A percentile compares a stretch with the other conserved stretches of the same genome.
Evolutionary conservation across 35 echinoderm and acorn worm species (phyloP).

Genomic region (Amphiura filiformis): DNA sequence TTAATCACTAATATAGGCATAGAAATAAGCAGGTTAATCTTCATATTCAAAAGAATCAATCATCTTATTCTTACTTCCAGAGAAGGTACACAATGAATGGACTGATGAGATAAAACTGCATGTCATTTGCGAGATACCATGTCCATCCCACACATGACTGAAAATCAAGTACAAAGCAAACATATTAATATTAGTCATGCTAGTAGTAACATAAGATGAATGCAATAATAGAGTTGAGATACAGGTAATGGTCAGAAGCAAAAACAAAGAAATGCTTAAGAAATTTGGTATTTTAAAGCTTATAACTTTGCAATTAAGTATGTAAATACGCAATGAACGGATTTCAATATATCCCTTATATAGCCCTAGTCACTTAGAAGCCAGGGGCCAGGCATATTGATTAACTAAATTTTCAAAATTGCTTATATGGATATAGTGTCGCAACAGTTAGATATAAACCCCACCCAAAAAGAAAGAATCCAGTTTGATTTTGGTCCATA

Average conservation of each 20-base stretch:
- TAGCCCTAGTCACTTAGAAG: no score
- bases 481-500: no score
- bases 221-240: neutral
- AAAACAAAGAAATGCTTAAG: neutral
- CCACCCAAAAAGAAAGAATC: no score
- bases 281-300: neutral
- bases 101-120: slow-evolving; percentile 82
- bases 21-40: no score
- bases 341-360: neutral
- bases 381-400: no score
- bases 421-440: neutral
- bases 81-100: slow-evolving; percentile 68
- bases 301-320: neutral
- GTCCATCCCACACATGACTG: slow-evolving; percentile 73
- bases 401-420: no score
- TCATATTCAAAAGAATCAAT: no score
- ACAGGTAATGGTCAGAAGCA: neutral
- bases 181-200: neutral
- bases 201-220: neutral
- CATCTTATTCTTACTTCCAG: slow-evolving; percentile 71
- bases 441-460: neutral
- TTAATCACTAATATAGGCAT: no score
- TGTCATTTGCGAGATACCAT: slow-evolving; percentile 87
- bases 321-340: neutral
- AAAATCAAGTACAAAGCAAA: neutral